These are phyloP conservation scores for Phymastichus coffea DNA, from an alignment of 1,140 invertebrate species.

Conservation along the genomic window DNA sequence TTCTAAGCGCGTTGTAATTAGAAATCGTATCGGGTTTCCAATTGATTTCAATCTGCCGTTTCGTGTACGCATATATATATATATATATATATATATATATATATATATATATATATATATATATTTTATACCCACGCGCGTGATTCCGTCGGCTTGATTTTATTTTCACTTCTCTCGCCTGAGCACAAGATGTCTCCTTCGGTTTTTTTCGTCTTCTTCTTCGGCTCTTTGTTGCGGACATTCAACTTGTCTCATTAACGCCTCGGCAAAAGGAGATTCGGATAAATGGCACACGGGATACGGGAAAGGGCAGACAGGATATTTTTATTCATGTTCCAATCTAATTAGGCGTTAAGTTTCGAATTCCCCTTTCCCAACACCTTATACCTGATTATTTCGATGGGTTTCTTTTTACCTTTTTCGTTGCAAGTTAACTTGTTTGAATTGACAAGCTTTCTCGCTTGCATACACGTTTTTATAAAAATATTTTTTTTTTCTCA, in stretches of 20 bases:
- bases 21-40: slow-evolving; percentile 24
- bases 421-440: too few relatives aligned
- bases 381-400: too few relatives aligned
- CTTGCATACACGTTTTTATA: too few relatives aligned
- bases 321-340: background rate
- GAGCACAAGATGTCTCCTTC: background rate
- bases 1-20: slow-evolving; percentile 13
- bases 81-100: too few relatives aligned
- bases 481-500: too few relatives aligned
- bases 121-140: too few relatives aligned
- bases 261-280: slow-evolving; percentile 11
- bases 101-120: too few relatives aligned
- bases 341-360: background rate
- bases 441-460: too few relatives aligned
- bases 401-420: too few relatives aligned
- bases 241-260: slow-evolving; percentile 11
- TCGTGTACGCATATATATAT: background rate
- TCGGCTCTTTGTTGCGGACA: background rate
- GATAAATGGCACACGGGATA: background rate
- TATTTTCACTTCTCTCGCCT: slow-evolving; percentile 19
- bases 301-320: background rate
- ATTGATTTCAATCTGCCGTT: slow-evolving; percentile 22
- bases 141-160: slow-evolving; percentile 1
- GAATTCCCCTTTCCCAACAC: background rate
- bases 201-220: background rate